phyloP scores from a whole-genome alignment of 2,113 vertebrate genomes.

The Theristicus caerulescens region DNA sequence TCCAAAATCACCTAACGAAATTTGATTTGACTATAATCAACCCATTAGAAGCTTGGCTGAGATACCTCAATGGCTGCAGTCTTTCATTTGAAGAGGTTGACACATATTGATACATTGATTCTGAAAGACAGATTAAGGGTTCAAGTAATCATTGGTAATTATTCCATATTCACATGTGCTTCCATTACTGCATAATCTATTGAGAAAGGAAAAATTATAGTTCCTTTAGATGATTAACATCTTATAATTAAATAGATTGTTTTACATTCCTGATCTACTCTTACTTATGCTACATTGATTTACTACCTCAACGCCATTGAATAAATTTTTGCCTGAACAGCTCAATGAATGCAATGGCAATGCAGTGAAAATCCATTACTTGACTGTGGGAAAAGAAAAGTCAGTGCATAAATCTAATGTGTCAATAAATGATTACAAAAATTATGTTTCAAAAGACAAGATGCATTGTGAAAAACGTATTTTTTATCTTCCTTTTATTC shows the following conservation, averaged over 20 bases:
- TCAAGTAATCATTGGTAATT: not conserved
- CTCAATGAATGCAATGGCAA: slow-evolving; percentile 15
- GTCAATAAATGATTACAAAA: slow-evolving; percentile 25
- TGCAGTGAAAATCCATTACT: slow-evolving; percentile 22
- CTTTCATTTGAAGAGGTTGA: not conserved
- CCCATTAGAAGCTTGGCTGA: not conserved
- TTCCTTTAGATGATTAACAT: slow-evolving; percentile 42
- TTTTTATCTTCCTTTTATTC: not conserved
- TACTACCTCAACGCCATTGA: not conserved
- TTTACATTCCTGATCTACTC: not conserved
- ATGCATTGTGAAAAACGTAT: not conserved
- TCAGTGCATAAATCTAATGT: slow-evolving; percentile 35
- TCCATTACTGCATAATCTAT: not conserved
- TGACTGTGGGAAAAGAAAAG: slow-evolving; percentile 20
- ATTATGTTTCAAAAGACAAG: not conserved
- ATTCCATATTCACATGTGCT: not conserved
- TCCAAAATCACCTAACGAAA: not conserved
- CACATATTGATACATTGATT: not conserved
- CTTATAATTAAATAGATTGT: slow-evolving; percentile 50
- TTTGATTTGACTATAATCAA: not conserved
- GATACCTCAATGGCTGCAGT: not conserved
- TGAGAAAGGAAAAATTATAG: not conserved
- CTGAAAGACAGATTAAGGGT: not conserved
- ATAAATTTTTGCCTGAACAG: slow-evolving; percentile 52
- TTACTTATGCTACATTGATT: slow-evolving; percentile 30